Evolutionary conservation across 2,797 vertebrate genomes (phyloP).

Genomic region (Lindbergichthys nudifrons): DNA sequence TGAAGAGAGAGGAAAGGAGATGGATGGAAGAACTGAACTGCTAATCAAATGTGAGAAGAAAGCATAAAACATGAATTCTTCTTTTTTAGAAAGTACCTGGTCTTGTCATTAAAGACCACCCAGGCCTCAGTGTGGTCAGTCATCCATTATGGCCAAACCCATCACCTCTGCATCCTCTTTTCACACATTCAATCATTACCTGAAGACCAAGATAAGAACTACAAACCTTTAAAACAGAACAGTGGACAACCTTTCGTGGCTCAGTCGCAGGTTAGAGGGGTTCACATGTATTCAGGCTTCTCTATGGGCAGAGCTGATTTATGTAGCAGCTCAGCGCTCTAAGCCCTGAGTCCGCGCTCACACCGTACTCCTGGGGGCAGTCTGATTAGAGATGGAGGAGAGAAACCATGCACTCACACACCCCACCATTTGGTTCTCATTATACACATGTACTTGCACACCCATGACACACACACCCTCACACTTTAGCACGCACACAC

Average conservation of each 20-base stretch:
- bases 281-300: constrained; percentile 70
- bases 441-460: constrained; percentile 72
- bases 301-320: constrained; percentile 82
- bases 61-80: constrained; percentile 41
- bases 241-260: constrained; percentile 7
- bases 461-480: constrained; percentile 54
- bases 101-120: constrained; percentile 73
- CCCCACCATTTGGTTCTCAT: constrained; percentile 82
- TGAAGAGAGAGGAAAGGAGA: constrained; percentile 55
- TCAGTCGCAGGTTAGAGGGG: constrained; percentile 60
- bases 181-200: constrained; percentile 35
- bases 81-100: constrained; percentile 53
- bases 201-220: constrained; percentile 13
- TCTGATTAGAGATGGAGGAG: constrained; percentile 86
- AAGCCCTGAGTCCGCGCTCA: constrained; percentile 71
- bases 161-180: constrained; percentile 49
- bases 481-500: constrained; percentile 29
- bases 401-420: constrained; percentile 79
- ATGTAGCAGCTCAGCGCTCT: constrained; percentile 78
- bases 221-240: constrained; percentile 7
- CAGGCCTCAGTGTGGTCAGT: constrained; percentile 25
- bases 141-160: constrained; percentile 28
- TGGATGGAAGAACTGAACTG: constrained; percentile 35
- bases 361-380: constrained; percentile 81
- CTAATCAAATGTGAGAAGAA: constrained; percentile 44